Evolutionary conservation across 2,113 vertebrate genomes (phyloP).

Genomic region (Cyanoderma ruficeps): DNA sequence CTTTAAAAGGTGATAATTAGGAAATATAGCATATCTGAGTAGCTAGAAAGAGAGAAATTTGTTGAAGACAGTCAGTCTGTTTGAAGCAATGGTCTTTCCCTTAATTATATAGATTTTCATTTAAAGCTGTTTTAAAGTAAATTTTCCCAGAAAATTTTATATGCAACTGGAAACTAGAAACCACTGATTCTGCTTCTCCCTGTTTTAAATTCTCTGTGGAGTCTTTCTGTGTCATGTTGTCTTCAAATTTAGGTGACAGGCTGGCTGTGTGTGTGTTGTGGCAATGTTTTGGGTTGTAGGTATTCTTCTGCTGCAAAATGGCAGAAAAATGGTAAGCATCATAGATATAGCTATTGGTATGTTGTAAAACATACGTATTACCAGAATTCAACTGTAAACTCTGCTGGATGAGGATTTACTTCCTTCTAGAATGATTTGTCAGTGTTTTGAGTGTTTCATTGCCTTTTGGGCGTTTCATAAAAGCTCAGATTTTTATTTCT

Average conservation of each 20-base stretch:
- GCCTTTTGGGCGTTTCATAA: slow-evolving; percentile 35
- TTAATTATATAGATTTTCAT: slow-evolving; percentile 81
- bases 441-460: slow-evolving; percentile 30
- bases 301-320: slow-evolving; percentile 57
- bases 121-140: slow-evolving; percentile 75
- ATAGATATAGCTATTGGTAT: background rate
- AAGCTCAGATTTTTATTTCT: slow-evolving; percentile 39
- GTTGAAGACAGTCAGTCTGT: slow-evolving; percentile 86
- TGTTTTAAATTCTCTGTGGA: slow-evolving; percentile 44
- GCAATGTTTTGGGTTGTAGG: slow-evolving; percentile 40
- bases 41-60: slow-evolving; percentile 83
- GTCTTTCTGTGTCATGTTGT: slow-evolving; percentile 20
- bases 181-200: slow-evolving; percentile 2
- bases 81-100: slow-evolving; percentile 77
- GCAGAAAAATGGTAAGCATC: slow-evolving; percentile 63
- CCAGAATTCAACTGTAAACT: slow-evolving; percentile 59
- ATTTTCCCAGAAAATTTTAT: slow-evolving; percentile 68
- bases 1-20: slow-evolving; percentile 99
- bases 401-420: slow-evolving; percentile 40
- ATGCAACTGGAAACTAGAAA: slow-evolving; percentile 65
- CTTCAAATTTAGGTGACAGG: slow-evolving; percentile 45
- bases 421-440: slow-evolving; percentile 17
- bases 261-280: slow-evolving; percentile 35
- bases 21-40: slow-evolving; percentile 92
- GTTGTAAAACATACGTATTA: slow-evolving; percentile 13